Base-by-base conservation (phyloP, 2,888 invertebrate species). In the Chalcis sispes region DNA sequence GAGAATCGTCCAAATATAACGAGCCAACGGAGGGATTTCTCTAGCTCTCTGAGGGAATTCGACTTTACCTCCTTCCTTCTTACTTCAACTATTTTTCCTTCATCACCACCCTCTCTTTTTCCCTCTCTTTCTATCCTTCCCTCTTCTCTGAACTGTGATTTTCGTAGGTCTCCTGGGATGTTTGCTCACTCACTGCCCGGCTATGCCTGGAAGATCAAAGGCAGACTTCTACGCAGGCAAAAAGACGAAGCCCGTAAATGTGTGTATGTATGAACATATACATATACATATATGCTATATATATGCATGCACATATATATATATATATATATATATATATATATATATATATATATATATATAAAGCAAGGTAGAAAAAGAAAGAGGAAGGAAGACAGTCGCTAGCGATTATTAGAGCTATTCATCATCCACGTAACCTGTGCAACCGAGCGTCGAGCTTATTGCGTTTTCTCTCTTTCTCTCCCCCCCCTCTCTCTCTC, bases 361-460 rank as follows among this genome's bases (percentile, higher is more conserved):
- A 36, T 36, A 50, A 56, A 1, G 7, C 29, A 29, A 50, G 36
- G 25, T 10, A 2, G 48, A 58, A 29, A 23, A 23, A 25, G 25
- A 54, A n/a, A 15, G 10, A 48, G 2, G 20, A 8, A 20, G 32
- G 13, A 70, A 64, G 59, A 64, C 61, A 76, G 46, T 64, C 54
- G 42, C 27, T 25, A 10, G 36, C 75, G 77, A 74, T 80, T 79
- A 79, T 80, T 77, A 77, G 72, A 79, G 67, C 72, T 67, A 79
- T 80, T 79, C 72, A 76, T 80, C 78, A 77, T 72, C 69, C 70
- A 54, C 65, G 56, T 75, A 73, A 69, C 72, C 36, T 23, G 50
- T 23, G 54, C 71, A 64, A 15, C n/a, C 23, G 52, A 73, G 61
- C 36, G 42, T 25, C 5, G 29, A 58, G 50, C 73, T 69, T 62